A percentile compares a stretch with the other conserved stretches of the same genome.
These are phyloP conservation scores for Halcyon senegalensis DNA, from an alignment of 2,113 vertebrate genomes.

Conservation along the genomic window DNA sequence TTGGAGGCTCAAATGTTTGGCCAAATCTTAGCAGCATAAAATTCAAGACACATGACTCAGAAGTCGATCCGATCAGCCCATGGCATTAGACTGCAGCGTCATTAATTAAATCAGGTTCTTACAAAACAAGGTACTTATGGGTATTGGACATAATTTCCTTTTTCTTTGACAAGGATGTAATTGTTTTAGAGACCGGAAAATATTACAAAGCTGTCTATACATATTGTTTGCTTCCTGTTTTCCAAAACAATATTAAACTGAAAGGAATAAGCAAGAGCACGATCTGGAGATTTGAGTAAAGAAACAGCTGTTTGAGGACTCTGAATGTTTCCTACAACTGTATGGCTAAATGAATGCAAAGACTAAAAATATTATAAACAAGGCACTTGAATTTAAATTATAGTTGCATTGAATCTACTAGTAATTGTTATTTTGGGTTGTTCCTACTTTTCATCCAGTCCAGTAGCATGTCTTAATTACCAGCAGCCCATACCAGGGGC, in stretches of 20 bases:
- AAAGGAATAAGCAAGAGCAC: neutral
- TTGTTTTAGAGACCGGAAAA: neutral
- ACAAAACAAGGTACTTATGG: neutral
- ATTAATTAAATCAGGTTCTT: neutral
- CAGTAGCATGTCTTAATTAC: neutral
- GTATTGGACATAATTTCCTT: neutral
- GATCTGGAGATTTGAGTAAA: neutral
- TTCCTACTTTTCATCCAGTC: neutral
- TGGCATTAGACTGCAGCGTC: neutral
- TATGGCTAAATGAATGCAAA: neutral
- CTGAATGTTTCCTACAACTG: neutral
- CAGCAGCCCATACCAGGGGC: neutral
- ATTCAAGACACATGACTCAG: slow-evolving; percentile 3
- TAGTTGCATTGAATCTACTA: neutral
- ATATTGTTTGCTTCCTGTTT: neutral
- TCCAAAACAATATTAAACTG: neutral
- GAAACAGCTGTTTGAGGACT: neutral
- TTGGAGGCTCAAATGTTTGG: neutral
- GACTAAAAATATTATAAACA: neutral
- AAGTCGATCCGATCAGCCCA: neutral
- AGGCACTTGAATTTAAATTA: neutral
- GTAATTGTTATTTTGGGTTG: neutral
- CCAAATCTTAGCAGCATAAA: neutral
- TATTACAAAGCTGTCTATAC: neutral
- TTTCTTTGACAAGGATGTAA: neutral